A percentile compares a stretch with the other conserved stretches of the same genome.
These are phyloP conservation scores for Podabrus alpinus DNA, from an alignment of 2,888 invertebrate species.

Conservation along the genomic window DNA sequence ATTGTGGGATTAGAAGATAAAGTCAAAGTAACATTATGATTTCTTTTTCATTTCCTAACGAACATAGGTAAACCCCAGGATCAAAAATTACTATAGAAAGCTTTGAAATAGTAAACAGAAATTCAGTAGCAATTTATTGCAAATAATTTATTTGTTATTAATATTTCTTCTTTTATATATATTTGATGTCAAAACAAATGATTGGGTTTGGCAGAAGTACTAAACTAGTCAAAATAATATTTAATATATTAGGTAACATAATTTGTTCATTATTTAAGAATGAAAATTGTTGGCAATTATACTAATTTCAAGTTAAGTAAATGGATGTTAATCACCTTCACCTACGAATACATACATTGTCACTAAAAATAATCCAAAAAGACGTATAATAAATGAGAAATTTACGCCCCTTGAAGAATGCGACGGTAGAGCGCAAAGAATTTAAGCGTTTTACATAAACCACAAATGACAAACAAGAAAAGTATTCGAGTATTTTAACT, in stretches of 20 bases:
- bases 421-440: constrained; percentile 32
- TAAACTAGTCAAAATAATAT: background rate
- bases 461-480: constrained; percentile 23
- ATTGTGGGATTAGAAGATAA: too few relatives aligned
- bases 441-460: constrained; percentile 30
- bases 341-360: constrained; percentile 10
- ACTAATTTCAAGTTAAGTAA: constrained; percentile 15
- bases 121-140: too few relatives aligned
- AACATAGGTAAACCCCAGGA: too few relatives aligned
- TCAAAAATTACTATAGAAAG: too few relatives aligned
- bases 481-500: constrained; percentile 22
- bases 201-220: too few relatives aligned
- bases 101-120: too few relatives aligned
- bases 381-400: constrained; percentile 23
- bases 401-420: constrained; percentile 35
- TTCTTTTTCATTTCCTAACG: too few relatives aligned
- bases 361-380: constrained; percentile 10
- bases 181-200: too few relatives aligned
- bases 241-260: background rate
- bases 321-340: constrained; percentile 2
- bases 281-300: background rate
- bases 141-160: too few relatives aligned
- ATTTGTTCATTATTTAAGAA: background rate
- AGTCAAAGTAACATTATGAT: too few relatives aligned
- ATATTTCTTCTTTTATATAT: too few relatives aligned